Evolutionary conservation across 2,797 vertebrate species (phyloP).

Genomic region (Helostoma temminkii): DNA sequence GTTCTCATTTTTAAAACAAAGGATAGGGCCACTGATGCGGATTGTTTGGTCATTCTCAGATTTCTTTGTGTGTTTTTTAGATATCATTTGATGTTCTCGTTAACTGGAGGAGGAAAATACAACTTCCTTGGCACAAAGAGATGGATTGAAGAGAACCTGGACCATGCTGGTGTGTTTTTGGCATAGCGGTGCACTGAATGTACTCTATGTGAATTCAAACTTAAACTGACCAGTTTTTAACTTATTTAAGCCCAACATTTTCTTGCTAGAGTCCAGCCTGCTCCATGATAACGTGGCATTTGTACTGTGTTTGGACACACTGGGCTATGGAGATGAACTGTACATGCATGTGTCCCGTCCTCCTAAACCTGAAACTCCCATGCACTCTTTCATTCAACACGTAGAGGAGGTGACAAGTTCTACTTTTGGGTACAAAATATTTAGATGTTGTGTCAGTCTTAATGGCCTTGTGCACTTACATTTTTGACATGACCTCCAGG

Average conservation of each 20-base stretch:
- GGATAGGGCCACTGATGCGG: no score
- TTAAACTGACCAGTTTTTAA: background rate
- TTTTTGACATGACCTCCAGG: slow-evolving; percentile 63
- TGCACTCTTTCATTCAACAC: slow-evolving; percentile 79
- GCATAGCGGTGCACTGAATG: background rate
- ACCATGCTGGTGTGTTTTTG: slow-evolving; percentile 82
- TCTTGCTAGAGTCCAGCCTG: slow-evolving; percentile 83
- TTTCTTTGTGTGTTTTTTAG: slow-evolving; percentile 59
- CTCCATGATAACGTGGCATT: slow-evolving; percentile 87
- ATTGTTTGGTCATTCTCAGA: background rate
- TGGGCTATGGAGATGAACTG: slow-evolving; percentile 83
- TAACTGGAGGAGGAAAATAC: slow-evolving; percentile 87
- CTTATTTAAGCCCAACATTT: slow-evolving; percentile 6
- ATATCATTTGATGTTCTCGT: slow-evolving; percentile 86
- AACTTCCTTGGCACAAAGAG: slow-evolving; percentile 88
- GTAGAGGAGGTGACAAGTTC: slow-evolving; percentile 80
- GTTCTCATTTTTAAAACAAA: background rate
- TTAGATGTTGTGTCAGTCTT: background rate
- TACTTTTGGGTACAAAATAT: background rate
- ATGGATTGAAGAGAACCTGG: slow-evolving; percentile 88
- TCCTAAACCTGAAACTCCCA: slow-evolving; percentile 77
- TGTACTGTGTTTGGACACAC: slow-evolving; percentile 86
- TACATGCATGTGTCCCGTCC: slow-evolving; percentile 86
- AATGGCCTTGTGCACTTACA: no score
- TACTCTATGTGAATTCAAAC: background rate